Conservation (phyloP, 2,797 vertebrate species). For the Myotis planiceps region DNA sequence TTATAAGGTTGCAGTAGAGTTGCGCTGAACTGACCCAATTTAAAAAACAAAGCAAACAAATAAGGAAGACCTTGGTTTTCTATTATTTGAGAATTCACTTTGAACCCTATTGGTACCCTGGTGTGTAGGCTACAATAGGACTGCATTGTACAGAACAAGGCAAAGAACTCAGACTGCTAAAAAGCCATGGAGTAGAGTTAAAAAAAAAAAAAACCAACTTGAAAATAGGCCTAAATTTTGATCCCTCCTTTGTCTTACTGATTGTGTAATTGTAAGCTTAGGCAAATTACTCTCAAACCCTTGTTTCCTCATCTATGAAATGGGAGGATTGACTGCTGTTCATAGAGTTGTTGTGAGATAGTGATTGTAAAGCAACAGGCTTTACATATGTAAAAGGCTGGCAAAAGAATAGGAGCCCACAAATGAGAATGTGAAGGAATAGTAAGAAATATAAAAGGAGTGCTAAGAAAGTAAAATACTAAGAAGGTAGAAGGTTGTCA, state of each 20-base stretch:
- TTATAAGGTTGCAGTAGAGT: not conserved
- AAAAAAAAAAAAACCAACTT: not conserved
- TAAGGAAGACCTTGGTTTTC: not conserved
- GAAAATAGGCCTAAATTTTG: slow-evolving; percentile 4
- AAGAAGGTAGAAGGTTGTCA: not conserved
- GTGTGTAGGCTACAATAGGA: not conserved
- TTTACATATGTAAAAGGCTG: not conserved
- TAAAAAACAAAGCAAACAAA: not conserved
- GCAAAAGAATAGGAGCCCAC: not conserved
- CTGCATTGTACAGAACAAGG: not conserved
- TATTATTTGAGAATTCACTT: slow-evolving; percentile 26
- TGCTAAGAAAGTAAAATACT: not conserved
- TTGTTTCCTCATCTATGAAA: slow-evolving; percentile 15
- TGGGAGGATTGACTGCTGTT: not conserved
- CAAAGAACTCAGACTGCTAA: slow-evolving; percentile 31
- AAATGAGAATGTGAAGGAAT: not conserved
- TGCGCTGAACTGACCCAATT: slow-evolving; percentile 16
- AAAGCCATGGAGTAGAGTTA: not conserved
- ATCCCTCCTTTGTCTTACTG: not conserved
- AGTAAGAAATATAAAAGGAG: not conserved
- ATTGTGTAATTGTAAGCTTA: slow-evolving; percentile 36
- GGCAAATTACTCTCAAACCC: slow-evolving; percentile 27
- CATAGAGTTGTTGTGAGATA: not conserved
- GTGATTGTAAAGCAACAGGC: not conserved
- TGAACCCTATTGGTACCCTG: not conserved